Evolutionary conservation across 2,113 vertebrate species (phyloP).

Genomic region (Ammodytes marinus): DNA sequence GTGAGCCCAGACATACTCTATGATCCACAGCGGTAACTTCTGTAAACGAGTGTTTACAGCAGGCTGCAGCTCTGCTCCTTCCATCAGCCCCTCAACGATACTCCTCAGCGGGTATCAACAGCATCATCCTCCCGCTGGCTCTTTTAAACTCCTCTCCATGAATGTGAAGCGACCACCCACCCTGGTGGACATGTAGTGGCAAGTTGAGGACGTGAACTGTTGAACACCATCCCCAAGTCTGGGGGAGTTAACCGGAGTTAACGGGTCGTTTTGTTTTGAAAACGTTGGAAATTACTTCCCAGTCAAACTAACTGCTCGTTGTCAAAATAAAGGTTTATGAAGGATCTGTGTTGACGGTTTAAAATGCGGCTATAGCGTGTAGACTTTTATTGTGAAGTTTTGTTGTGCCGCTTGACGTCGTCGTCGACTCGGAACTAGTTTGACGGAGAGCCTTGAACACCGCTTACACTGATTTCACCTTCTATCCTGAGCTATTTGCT

Average conservation of each 20-base stretch:
- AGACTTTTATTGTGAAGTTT: constrained; percentile 63
- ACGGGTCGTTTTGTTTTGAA: not conserved
- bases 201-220: not conserved
- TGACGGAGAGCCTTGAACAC: accelerated
- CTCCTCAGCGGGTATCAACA: accelerated
- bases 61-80: not conserved
- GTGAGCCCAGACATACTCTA: constrained; percentile 80
- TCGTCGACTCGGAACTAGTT: constrained; percentile 23
- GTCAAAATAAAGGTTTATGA: constrained; percentile 55
- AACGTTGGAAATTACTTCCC: constrained; percentile 38
- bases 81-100: constrained; percentile 36
- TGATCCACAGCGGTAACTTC: constrained; percentile 75
- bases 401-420: accelerated
- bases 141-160: not conserved
- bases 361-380: accelerated
- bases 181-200: constrained; percentile 57
- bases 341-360: accelerated
- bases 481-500: not conserved
- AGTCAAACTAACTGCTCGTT: accelerated
- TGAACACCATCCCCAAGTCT: not conserved
- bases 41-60: not conserved
- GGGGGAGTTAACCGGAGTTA: not conserved
- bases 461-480: not conserved
- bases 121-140: not conserved
- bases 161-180: not conserved